Evolutionary conservation across 2,888 invertebrate species (phyloP), one percentile per base, ranked within the genome.

Genomic region (Chouioia cunea): DNA sequence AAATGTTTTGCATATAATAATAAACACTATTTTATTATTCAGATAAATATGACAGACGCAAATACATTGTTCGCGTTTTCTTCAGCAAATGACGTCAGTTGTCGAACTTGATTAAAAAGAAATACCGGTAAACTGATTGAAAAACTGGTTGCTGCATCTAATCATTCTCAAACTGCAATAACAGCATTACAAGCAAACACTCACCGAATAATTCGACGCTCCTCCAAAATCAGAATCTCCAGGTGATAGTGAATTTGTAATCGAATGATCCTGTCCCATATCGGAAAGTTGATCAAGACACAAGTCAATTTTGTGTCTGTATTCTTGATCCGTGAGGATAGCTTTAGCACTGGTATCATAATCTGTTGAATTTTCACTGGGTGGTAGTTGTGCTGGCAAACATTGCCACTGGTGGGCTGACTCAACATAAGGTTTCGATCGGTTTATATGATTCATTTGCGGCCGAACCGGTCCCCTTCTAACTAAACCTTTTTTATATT

Each of bases 401-500:
- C 73, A 73, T 8, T 16, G 3, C 6, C 58, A 2, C 0, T 63
- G 59, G 0, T 46, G 8, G 12, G 36, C 36, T 4, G 67, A 23
- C 0, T 72, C 72, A 8, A 69, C 23, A 47, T 71, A 75, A 4
- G 77, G 68, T 14, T 22, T 65, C 1, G 64, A 12, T 6, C 68
- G 23, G 20, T 52, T 47, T 0, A 27, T 62, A n/a, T 46, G 22
- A 14, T 74, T 66, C 3, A 60, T 16, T 0, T 76, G 76, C 0
- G 79, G 76, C 56, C 77, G 79, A 8, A 78, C 75, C 3, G 82
- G 82, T 3, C 81, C 82, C 0, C 82, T 79, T 58, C 77, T 77
- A 10, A 79, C 72, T 2, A 81, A 70, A 50, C 76, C 76, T n/a
- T 72, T 69, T 14, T 72, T 71, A 0, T 75, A 71, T 0, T 73